Evolutionary conservation across 2,888 invertebrate species (phyloP).

Genomic region (Parnassius apollo): DNA sequence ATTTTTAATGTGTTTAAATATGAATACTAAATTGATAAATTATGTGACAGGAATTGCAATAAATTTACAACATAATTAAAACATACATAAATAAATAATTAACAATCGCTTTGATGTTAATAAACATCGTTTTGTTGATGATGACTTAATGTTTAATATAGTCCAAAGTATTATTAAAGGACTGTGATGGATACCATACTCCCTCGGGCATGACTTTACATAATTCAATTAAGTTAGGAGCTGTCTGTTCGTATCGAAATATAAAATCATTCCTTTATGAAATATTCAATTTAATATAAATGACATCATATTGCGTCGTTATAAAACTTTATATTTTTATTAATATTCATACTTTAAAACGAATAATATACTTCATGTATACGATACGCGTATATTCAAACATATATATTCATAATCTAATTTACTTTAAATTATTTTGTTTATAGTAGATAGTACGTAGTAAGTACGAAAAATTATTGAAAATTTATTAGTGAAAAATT

Average conservation of each 20-base stretch:
- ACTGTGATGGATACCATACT: slow-evolving; percentile 9
- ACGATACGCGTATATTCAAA: too few relatives aligned
- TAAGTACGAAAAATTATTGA: too few relatives aligned
- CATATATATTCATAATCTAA: too few relatives aligned
- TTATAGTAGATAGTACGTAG: too few relatives aligned
- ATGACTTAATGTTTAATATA: slow-evolving; percentile 6
- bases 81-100: too few relatives aligned
- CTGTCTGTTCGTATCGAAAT: slow-evolving; percentile 5
- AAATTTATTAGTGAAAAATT: too few relatives aligned
- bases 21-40: too few relatives aligned
- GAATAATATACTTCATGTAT: too few relatives aligned
- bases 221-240: slow-evolving; percentile 15
- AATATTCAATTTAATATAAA: slow-evolving; percentile 6
- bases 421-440: too few relatives aligned
- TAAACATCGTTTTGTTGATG: neutral
- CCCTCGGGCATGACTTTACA: slow-evolving; percentile 12
- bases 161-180: slow-evolving; percentile 2
- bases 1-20: too few relatives aligned
- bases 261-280: slow-evolving; percentile 6
- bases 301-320: neutral
- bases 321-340: neutral
- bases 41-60: too few relatives aligned
- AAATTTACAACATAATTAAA: too few relatives aligned
- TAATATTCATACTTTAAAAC: neutral
- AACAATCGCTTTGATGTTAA: neutral